Percentiles rank a stretch among this genome's conserved stretches.
These are phyloP conservation scores for Origma solitaria DNA, from an alignment of 2,113 vertebrate genomes.

Conservation along the genomic window DNA sequence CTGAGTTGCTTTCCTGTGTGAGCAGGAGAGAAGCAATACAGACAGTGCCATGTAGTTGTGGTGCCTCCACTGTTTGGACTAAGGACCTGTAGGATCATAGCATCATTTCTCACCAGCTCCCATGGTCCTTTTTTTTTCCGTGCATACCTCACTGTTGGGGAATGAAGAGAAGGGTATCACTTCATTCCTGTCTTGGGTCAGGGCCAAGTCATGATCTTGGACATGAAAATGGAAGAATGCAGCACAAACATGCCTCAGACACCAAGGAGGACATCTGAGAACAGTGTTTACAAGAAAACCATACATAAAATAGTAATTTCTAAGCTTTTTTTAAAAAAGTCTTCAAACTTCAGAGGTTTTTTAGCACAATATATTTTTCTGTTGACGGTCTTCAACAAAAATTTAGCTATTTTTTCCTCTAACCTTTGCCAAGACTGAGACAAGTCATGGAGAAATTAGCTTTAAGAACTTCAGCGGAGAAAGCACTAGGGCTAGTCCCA, in stretches of 20 bases:
- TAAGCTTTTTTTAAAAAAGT: background rate
- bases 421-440: background rate
- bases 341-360: background rate
- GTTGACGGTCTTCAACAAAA: background rate
- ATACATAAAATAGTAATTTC: background rate
- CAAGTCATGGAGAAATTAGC: background rate
- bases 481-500: background rate
- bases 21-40: background rate
- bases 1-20: background rate
- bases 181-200: background rate
- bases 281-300: background rate
- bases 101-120: background rate
- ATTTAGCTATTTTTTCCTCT: background rate
- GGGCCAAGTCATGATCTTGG: background rate
- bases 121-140: background rate
- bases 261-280: background rate
- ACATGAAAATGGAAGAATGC: background rate
- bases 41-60: fast-evolving
- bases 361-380: background rate
- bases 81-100: background rate
- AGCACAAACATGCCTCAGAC: background rate
- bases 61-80: background rate
- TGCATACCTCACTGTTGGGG: background rate
- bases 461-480: background rate
- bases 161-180: background rate